These are phyloP conservation scores for Conistra vaccinii DNA, from an alignment of 2,888 invertebrate genomes.

Conservation along the genomic window DNA sequence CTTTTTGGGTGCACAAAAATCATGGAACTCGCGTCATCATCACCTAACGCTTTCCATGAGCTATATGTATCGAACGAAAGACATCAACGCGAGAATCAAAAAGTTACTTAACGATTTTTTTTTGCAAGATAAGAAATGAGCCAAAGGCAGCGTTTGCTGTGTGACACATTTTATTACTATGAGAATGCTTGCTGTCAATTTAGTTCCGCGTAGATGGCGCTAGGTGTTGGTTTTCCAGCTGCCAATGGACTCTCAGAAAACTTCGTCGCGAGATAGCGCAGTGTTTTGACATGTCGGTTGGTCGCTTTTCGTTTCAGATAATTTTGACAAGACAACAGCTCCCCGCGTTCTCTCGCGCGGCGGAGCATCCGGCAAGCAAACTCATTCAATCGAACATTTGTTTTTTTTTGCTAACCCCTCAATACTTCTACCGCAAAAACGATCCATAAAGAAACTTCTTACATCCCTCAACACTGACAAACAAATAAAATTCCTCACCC, in stretches of 20 bases:
- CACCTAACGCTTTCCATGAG: too few species aligned
- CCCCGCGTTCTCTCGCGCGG: too few species aligned
- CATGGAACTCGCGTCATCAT: too few species aligned
- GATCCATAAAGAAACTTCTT: not conserved
- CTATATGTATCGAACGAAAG: too few species aligned
- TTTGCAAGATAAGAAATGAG: too few species aligned
- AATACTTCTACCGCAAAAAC: not conserved
- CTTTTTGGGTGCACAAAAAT: too few species aligned
- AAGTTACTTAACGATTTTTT: too few species aligned
- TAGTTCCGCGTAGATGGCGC: not conserved
- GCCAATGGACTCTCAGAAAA: not conserved
- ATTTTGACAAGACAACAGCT: not conserved
- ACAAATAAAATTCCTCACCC: conserved; percentile 7
- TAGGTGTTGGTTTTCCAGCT: too few species aligned
- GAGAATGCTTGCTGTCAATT: not conserved
- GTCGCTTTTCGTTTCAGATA: not conserved
- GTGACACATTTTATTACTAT: not conserved
- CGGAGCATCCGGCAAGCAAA: not conserved
- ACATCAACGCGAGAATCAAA: too few species aligned
- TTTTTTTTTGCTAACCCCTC: not conserved
- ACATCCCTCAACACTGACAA: not conserved
- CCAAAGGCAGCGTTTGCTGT: not conserved
- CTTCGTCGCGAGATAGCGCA: not conserved
- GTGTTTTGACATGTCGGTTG: not conserved
- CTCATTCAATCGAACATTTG: not conserved